These are phyloP conservation scores for Mesoligia furuncula DNA, from an alignment of 2,888 invertebrate species.

Conservation along the genomic window DNA sequence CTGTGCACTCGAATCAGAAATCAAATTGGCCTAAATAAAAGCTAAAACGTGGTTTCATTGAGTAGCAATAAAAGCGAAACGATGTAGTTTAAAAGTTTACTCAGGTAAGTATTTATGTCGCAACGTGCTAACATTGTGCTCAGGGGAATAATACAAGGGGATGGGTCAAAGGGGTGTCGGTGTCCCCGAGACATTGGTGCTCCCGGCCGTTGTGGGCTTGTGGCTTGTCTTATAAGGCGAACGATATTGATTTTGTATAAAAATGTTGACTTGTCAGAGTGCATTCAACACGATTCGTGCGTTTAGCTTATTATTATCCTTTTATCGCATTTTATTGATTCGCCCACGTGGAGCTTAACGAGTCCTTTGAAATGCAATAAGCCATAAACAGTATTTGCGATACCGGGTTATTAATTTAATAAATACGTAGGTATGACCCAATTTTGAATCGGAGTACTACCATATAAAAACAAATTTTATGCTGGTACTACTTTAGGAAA, in stretches of 20 bases:
- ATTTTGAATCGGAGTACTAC: slow-evolving; percentile 21
- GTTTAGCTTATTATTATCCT: too few species aligned
- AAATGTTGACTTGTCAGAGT: slow-evolving; percentile 60
- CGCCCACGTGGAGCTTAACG: slow-evolving; percentile 26
- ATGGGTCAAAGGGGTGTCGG: slow-evolving; percentile 79
- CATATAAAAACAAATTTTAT: too few species aligned
- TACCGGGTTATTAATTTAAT: slow-evolving; percentile 12
- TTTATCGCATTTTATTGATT: slow-evolving; percentile 43
- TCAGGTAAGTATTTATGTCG: slow-evolving; percentile 86
- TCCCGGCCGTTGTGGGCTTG: slow-evolving; percentile 74
- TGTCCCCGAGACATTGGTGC: slow-evolving; percentile 76
- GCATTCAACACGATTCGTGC: slow-evolving; percentile 29
- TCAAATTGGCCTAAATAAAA: slow-evolving; percentile 70
- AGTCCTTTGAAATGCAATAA: slow-evolving; percentile 36
- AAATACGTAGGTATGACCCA: not conserved
- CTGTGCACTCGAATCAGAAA: slow-evolving; percentile 62
- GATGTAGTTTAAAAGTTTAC: slow-evolving; percentile 82
- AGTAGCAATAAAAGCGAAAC: slow-evolving; percentile 80
- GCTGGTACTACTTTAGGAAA: slow-evolving; percentile 27
- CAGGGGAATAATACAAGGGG: slow-evolving; percentile 79
- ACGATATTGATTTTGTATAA: slow-evolving; percentile 80
- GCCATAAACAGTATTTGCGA: slow-evolving; percentile 1
- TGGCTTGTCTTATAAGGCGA: slow-evolving; percentile 76
- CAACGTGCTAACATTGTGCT: slow-evolving; percentile 82
- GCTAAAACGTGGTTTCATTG: slow-evolving; percentile 67